These are phyloP conservation scores for Daboia siamensis DNA, from an alignment of 2,113 vertebrate species.

Conservation along the genomic window DNA sequence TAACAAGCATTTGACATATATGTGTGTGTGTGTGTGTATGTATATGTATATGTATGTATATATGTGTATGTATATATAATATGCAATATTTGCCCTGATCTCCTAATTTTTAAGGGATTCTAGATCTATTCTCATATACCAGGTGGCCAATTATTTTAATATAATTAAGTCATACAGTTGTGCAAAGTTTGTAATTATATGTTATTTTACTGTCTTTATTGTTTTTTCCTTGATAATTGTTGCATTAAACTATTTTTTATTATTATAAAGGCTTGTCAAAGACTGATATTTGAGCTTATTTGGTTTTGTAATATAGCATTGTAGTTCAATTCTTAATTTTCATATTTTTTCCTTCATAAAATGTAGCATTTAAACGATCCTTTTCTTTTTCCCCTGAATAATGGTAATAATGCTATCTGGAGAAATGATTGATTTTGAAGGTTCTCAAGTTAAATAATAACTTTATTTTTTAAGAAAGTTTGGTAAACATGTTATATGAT, in stretches of 20 bases:
- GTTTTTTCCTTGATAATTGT: background rate
- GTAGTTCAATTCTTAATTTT: background rate
- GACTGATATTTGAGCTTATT: background rate
- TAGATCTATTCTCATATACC: background rate
- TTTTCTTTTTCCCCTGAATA: background rate
- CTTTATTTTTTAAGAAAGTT: background rate
- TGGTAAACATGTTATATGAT: background rate
- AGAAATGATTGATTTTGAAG: background rate
- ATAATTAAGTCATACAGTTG: background rate
- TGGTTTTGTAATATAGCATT: background rate
- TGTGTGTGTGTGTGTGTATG: too few relatives aligned
- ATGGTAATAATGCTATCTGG: background rate
- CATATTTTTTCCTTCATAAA: background rate
- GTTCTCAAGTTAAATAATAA: background rate
- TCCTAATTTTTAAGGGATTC: background rate
- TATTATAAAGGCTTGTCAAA: background rate
- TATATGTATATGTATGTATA: too few relatives aligned
- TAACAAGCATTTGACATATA: too few relatives aligned
- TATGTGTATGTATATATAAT: background rate
- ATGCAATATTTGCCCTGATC: background rate
- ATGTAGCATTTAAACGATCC: background rate
- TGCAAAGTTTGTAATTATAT: background rate
- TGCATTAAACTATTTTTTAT: background rate
- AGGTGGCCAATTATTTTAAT: background rate
- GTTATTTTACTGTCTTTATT: background rate